These are phyloP conservation scores for Drosophila nr. fundita DNA, from an alignment of 2,888 invertebrate species.

Conservation along the genomic window DNA sequence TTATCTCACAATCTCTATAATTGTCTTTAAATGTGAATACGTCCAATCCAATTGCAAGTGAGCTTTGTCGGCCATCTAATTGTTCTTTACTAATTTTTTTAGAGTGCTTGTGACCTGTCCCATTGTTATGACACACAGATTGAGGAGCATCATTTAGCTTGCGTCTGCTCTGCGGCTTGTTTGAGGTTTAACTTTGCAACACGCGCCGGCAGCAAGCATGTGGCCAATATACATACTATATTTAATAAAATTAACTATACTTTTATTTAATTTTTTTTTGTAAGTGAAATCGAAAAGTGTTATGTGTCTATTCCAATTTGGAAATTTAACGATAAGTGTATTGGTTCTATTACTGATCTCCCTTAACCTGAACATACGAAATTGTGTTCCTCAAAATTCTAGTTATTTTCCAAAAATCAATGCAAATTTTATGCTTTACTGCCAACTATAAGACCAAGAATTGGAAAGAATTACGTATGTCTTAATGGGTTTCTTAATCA, in stretches of 20 bases:
- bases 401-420: neutral
- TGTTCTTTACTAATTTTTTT: neutral
- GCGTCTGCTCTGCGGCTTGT: too few species aligned
- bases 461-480: constrained; percentile 10
- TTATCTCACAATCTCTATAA: neutral
- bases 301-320: neutral
- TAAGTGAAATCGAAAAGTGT: constrained; percentile 2
- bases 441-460: neutral
- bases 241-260: neutral
- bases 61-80: constrained; percentile 17
- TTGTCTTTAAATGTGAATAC: neutral
- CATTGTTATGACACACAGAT: neutral
- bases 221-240: neutral
- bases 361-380: neutral
- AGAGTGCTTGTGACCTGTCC: neutral
- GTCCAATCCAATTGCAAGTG: constrained; percentile 5
- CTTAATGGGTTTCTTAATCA: constrained; percentile 1
- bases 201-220: constrained; percentile 16
- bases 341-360: neutral
- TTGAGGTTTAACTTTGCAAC: neutral
- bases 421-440: neutral
- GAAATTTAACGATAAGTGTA: neutral
- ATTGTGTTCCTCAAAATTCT: neutral
- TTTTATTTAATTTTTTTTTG: neutral
- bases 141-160: constrained; percentile 1